phyloP scores from a whole-genome alignment of 2,113 vertebrate genomes.

The Prietella phreatophila region DNA sequence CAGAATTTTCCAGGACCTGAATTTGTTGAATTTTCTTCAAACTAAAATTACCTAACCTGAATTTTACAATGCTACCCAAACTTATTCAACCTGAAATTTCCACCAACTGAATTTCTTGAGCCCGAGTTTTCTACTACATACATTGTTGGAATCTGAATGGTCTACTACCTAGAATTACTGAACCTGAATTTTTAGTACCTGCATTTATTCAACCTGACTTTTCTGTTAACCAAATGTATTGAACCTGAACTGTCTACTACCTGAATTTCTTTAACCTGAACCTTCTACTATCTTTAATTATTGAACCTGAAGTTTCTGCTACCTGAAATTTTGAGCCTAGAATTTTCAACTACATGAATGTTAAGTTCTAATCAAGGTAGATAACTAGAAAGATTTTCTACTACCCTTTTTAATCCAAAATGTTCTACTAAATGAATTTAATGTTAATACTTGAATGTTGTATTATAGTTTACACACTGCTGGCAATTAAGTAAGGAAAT shows the following conservation, averaged over 20 bases:
- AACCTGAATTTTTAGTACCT: not conserved
- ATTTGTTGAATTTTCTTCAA: not conserved
- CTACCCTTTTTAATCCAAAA: not conserved
- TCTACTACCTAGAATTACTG: not conserved
- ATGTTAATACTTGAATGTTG: not conserved
- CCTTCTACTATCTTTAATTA: not conserved
- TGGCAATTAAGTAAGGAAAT: not conserved
- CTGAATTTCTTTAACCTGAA: not conserved
- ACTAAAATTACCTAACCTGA: not conserved
- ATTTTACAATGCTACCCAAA: not conserved
- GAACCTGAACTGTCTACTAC: not conserved
- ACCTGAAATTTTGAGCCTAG: not conserved
- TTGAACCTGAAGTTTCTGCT: not conserved
- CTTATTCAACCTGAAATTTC: no score
- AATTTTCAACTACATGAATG: not conserved
- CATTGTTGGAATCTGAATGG: not conserved
- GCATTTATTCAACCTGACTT: not conserved
- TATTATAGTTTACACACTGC: not conserved
- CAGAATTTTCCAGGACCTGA: not conserved
- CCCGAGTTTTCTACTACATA: not conserved
- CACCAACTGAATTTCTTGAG: not conserved
- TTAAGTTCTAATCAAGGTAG: not conserved
- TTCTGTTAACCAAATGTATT: not conserved
- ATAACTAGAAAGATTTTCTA: not conserved
- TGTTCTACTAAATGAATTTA: not conserved